Evolutionary conservation across 1,140 invertebrate species (phyloP).

Genomic region (Conopomorpha cramerella): DNA sequence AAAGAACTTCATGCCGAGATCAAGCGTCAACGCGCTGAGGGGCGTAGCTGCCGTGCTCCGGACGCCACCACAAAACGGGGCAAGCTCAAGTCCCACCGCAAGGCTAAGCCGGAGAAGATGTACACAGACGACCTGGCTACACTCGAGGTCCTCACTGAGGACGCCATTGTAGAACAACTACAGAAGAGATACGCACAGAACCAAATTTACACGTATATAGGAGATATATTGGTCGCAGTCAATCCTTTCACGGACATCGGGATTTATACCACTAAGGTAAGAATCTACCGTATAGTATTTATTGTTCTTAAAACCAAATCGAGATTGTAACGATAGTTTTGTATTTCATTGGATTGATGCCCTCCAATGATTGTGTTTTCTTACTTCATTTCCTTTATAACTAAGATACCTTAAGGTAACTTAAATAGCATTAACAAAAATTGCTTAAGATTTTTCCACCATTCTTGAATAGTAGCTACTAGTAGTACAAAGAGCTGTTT

Average conservation of each 20-base stretch:
- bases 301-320: too few relatives aligned
- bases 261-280: slow-evolving; percentile 75
- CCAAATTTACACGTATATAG: slow-evolving; percentile 88
- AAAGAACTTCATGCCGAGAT: slow-evolving; percentile 69
- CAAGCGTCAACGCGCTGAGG: slow-evolving; percentile 65
- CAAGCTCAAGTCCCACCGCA: slow-evolving; percentile 78
- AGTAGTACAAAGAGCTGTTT: too few relatives aligned
- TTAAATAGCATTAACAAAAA: too few relatives aligned
- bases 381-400: too few relatives aligned
- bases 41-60: slow-evolving; percentile 64
- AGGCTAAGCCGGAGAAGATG: slow-evolving; percentile 71
- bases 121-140: slow-evolving; percentile 80
- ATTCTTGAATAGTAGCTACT: too few relatives aligned
- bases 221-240: slow-evolving; percentile 83
- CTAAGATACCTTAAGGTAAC: too few relatives aligned
- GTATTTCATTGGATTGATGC: too few relatives aligned
- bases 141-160: slow-evolving; percentile 76
- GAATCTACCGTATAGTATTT: too few relatives aligned
- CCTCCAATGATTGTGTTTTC: too few relatives aligned
- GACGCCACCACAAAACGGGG: slow-evolving; percentile 84
- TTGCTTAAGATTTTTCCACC: too few relatives aligned
- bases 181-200: slow-evolving; percentile 72
- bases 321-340: too few relatives aligned
- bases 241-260: slow-evolving; percentile 82
- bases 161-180: slow-evolving; percentile 78